Evolutionary conservation across 1,140 invertebrate genomes (phyloP), one percentile per base, ranked within the genome.

Genomic region (Sweltsa coloradensis): DNA sequence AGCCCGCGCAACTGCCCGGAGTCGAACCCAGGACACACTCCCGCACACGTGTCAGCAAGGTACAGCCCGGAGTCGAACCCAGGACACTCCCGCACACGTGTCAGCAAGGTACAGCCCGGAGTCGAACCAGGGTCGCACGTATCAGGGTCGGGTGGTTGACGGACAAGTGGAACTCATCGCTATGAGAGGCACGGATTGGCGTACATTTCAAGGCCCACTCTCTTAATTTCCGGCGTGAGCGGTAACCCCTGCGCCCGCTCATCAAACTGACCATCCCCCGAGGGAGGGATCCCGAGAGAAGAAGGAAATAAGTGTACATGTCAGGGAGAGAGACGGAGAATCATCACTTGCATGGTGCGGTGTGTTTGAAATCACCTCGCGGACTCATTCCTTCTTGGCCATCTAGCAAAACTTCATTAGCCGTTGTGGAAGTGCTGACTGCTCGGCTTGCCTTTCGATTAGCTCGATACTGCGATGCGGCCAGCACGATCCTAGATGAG

Each of bases 371-470:
- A n/a, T n/a, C n/a, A n/a, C n/a, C n/a, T n/a, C 14, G 34, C 7
- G 34, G 3, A 13, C 11, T 13, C 36, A 18, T n/a, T 14, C 7
- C 36, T 21, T 39, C 37, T n/a, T n/a, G n/a, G n/a, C n/a, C n/a
- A n/a, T n/a, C n/a, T n/a, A n/a, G n/a, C 37, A 13, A 40, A 40
- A 40, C 37, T 40, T 40, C 37, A 40, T 40, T 40, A 40, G 37
- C 37, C 24, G 37, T 40, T 40, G 37, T 40, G 37, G 37, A 40
- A 40, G 37, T 40, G 37, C 37, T 40, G 37, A 40, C 37, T 40
- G 37, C 24, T 40, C 24, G 37, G 37, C 14, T 19, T 19, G 37
- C 37, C 37, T 40, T 40, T 40, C 37, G 37, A 40, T 40, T 40
- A 40, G 37, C 37, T n/a, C 37, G 37, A 40, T 40, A 40, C 37